Percentiles rank a stretch among this genome's conserved stretches.
Conservation (phyloP, 2,888 invertebrate genomes). For the Rhagonycha fulva region DNA sequence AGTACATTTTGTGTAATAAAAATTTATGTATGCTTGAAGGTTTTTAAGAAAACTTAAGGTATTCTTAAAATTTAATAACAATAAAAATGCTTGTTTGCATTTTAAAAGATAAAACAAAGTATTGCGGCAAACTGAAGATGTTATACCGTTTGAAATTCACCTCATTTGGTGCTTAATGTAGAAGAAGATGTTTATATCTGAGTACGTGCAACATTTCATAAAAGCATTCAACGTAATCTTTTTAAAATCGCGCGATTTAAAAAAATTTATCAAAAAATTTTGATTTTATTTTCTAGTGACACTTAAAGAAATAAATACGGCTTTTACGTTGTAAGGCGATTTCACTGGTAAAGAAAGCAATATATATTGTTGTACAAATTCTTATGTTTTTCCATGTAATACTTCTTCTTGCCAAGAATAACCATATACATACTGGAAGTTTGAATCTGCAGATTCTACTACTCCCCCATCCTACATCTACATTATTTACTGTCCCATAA, state of each 20-base stretch:
- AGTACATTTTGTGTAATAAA: constrained; percentile 3
- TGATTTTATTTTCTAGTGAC: not conserved
- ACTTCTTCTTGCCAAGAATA: constrained; percentile 34
- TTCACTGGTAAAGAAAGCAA: not conserved
- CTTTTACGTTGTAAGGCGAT: not conserved
- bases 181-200: constrained; percentile 36
- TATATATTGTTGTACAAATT: constrained; percentile 23
- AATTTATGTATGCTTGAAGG: not conserved
- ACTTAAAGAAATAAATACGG: not conserved
- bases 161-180: constrained; percentile 40
- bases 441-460: constrained; percentile 31
- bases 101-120: constrained; percentile 26
- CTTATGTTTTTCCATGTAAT: constrained; percentile 32
- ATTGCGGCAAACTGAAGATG: constrained; percentile 24
- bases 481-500: constrained; percentile 50
- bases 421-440: constrained; percentile 35
- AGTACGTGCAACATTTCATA: constrained; percentile 32
- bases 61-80: constrained; percentile 19
- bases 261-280: not conserved
- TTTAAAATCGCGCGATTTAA: not conserved
- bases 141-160: constrained; percentile 19
- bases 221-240: constrained; percentile 10
- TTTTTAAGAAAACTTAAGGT: constrained; percentile 1
- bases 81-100: constrained; percentile 25
- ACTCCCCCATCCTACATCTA: constrained; percentile 37